Evolutionary conservation across 2,113 vertebrate species (phyloP).

Genomic region (Brachypodius melanocephalos): DNA sequence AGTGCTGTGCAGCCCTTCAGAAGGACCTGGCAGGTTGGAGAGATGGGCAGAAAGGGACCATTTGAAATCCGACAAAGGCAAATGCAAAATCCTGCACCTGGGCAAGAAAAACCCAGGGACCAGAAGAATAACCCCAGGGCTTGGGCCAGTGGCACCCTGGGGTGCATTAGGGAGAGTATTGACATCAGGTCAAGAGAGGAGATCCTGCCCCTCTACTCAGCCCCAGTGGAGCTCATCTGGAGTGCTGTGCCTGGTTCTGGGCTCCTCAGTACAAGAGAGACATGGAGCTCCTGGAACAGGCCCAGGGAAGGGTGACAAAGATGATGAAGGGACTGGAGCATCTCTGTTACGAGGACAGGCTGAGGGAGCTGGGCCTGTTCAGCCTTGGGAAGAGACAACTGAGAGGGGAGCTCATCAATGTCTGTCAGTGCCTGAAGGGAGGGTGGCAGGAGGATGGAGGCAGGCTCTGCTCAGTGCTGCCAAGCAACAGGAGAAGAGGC

Average conservation of each 20-base stretch:
- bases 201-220: background rate
- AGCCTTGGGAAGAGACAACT: accelerated
- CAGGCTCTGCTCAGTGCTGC: background rate
- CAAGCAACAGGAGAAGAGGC: background rate
- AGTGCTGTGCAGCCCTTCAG: background rate
- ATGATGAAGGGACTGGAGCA: background rate
- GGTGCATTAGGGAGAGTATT: accelerated
- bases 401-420: background rate
- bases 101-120: background rate
- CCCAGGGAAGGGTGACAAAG: background rate
- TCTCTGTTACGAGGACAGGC: background rate
- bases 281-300: background rate
- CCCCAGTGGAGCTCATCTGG: background rate
- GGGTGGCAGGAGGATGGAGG: background rate
- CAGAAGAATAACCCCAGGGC: too few relatives aligned
- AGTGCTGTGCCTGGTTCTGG: background rate
- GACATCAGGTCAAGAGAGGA: accelerated
- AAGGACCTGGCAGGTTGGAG: background rate
- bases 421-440: background rate
- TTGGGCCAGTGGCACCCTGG: background rate
- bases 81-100: background rate
- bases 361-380: background rate
- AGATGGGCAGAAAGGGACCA: background rate
- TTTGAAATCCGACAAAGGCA: background rate
- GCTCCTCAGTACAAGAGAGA: background rate